Percentiles rank a stretch among this genome's conserved stretches.
phyloP scores from a whole-genome alignment of 2,113 vertebrate genomes.

The Thermophis baileyi region DNA sequence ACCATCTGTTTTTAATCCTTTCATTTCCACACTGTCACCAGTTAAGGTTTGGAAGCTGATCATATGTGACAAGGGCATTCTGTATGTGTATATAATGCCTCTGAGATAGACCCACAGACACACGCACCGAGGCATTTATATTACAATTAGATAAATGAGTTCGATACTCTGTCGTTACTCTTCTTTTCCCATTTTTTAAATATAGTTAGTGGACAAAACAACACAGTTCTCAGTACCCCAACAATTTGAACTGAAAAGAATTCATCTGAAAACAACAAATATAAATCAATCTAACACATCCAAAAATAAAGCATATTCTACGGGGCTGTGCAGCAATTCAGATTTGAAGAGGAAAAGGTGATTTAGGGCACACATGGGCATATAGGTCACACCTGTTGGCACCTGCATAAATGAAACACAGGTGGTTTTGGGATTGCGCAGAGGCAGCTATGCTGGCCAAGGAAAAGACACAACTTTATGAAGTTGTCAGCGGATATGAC shows the following conservation, averaged over 20 bases:
- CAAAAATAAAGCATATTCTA: background rate
- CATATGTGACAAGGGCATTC: background rate
- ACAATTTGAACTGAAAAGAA: background rate
- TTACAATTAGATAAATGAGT: background rate
- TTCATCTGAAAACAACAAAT: background rate
- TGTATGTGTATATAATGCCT: background rate
- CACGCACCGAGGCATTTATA: background rate
- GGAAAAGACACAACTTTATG: background rate
- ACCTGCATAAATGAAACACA: background rate
- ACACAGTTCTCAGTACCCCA: background rate
- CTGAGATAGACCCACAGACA: background rate
- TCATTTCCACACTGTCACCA: background rate
- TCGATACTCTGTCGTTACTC: background rate
- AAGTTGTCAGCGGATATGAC: background rate
- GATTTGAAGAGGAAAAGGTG: background rate
- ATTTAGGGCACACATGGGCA: background rate
- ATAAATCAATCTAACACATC: background rate
- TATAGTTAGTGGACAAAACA: background rate
- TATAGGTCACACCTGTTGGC: background rate
- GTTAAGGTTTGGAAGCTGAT: background rate
- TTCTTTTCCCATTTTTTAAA: background rate
- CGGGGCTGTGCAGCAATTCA: background rate
- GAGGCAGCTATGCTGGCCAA: background rate
- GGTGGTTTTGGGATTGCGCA: background rate
- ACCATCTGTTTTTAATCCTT: background rate